Percentiles rank a stretch among this genome's conserved stretches.
Conservation (phyloP, 1,140 invertebrate genomes). For the Eueides isabella region DNA sequence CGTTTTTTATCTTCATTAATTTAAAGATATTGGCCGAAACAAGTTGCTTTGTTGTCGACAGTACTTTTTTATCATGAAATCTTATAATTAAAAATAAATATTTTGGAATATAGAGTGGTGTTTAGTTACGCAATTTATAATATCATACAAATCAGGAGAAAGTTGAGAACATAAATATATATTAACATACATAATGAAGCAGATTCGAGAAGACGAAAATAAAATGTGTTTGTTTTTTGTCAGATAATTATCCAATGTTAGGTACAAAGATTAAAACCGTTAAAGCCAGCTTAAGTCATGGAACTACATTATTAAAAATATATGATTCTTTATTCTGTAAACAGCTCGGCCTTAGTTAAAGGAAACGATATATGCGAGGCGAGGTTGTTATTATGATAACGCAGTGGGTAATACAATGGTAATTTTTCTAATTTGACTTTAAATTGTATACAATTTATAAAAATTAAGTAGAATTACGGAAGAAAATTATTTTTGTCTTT, state of each 20-base stretch:
- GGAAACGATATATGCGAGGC: not conserved
- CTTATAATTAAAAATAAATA: too few species aligned
- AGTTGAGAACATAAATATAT: too few species aligned
- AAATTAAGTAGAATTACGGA: not conserved
- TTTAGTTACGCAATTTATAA: too few species aligned
- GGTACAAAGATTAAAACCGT: not conserved
- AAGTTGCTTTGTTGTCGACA: too few species aligned
- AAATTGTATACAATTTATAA: not conserved
- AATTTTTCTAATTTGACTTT: not conserved
- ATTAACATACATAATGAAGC: too few species aligned
- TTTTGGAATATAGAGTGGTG: too few species aligned
- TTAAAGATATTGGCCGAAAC: not conserved
- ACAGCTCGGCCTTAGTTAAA: not conserved
- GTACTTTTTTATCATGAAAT: too few species aligned
- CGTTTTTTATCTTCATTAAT: not conserved
- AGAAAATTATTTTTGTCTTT: not conserved
- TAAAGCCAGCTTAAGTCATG: not conserved
- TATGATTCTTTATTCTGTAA: not conserved
- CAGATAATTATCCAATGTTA: not conserved
- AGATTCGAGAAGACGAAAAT: too few species aligned
- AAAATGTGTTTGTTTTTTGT: not conserved
- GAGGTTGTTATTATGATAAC: slow-evolving; percentile 8
- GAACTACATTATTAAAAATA: not conserved
- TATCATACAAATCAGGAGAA: too few species aligned
- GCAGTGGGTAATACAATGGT: not conserved